Percentiles rank a stretch among this genome's conserved stretches.
Evolutionary conservation across 2,797 vertebrate species (phyloP).

Genomic region (Smutsia temminckii): DNA sequence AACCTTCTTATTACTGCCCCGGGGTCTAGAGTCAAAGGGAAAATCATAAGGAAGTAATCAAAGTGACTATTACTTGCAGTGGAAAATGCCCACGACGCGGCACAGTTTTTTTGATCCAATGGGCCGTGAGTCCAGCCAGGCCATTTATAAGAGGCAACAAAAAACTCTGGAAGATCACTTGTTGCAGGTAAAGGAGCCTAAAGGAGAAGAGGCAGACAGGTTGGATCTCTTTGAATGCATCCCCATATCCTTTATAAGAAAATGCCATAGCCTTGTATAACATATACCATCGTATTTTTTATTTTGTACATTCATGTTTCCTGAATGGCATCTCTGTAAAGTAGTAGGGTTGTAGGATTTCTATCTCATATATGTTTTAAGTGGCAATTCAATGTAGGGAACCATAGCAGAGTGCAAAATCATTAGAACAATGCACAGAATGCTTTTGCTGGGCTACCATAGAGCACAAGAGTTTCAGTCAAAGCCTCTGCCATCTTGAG

Average conservation of each 20-base stretch:
- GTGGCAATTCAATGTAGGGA: background rate
- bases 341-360: background rate
- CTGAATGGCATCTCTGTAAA: background rate
- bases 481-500: background rate
- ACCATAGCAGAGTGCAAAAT: background rate
- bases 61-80: slow-evolving; percentile 85
- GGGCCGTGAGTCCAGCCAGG: slow-evolving; percentile 87
- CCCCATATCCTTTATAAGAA: background rate
- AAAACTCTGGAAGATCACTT: slow-evolving; percentile 84
- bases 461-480: background rate
- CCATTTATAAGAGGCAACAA: slow-evolving; percentile 86
- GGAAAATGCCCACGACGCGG: slow-evolving; percentile 89
- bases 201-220: slow-evolving; percentile 34
- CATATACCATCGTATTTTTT: background rate
- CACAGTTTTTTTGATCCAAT: slow-evolving; percentile 86
- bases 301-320: background rate
- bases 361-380: background rate
- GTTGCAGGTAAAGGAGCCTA: slow-evolving; percentile 78
- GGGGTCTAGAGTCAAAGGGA: background rate
- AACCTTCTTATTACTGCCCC: background rate
- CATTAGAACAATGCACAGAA: background rate
- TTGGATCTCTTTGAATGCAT: background rate
- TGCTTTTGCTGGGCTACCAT: background rate
- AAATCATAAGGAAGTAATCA: background rate
- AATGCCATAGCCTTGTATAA: background rate